A percentile compares a stretch with the other conserved stretches of the same genome.
phyloP scores from a whole-genome alignment of 2,113 vertebrate species.

The Gambusia holbrooki region DNA sequence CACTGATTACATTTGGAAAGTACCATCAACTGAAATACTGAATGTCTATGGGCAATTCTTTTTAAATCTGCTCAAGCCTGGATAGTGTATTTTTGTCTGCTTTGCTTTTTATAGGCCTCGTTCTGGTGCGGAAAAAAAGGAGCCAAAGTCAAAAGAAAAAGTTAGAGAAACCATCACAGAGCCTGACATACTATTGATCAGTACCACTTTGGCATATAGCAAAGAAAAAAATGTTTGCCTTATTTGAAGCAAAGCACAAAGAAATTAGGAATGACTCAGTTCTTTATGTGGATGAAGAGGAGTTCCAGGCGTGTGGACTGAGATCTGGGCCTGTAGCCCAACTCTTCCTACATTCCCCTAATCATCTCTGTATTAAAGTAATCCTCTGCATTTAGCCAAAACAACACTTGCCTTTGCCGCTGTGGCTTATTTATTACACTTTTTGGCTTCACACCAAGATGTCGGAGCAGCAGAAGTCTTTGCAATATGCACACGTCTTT shows the following conservation, averaged over 20 bases:
- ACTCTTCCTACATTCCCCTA: conserved; percentile 16
- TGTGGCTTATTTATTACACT: conserved; percentile 7
- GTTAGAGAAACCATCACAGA: background rate
- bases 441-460: background rate
- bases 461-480: conserved; percentile 40
- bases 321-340: conserved; percentile 3
- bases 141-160: background rate
- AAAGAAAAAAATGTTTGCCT: background rate
- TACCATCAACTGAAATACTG: too few relatives aligned
- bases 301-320: background rate
- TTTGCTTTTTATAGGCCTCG: too few relatives aligned
- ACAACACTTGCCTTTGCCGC: conserved; percentile 14
- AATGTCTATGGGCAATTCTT: too few relatives aligned
- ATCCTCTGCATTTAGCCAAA: conserved; percentile 16
- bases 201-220: background rate
- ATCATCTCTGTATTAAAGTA: conserved; percentile 15
- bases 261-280: background rate
- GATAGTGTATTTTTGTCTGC: too few relatives aligned
- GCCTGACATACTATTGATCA: background rate
- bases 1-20: too few relatives aligned
- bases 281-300: background rate
- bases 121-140: background rate
- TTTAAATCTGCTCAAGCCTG: too few relatives aligned
- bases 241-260: background rate
- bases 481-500: conserved; percentile 53